Evolutionary conservation across 2,888 invertebrate genomes (phyloP).

Genomic region (Tyria jacobaeae): DNA sequence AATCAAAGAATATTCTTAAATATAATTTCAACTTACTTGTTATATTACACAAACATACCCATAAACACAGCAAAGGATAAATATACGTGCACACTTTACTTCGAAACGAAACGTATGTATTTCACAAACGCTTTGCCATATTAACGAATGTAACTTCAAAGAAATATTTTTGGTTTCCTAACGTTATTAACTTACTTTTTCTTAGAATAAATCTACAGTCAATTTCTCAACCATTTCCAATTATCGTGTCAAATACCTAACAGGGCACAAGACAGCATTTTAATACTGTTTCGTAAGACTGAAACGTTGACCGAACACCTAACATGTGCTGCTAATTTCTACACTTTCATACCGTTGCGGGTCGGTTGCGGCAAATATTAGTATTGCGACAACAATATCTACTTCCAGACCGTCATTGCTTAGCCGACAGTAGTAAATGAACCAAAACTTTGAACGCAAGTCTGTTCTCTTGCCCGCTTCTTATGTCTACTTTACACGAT

Average conservation of each 20-base stretch:
- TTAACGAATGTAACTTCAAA: background rate
- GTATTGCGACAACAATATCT: slow-evolving; percentile 42
- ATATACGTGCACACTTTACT: too few species aligned
- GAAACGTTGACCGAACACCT: background rate
- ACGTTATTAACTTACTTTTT: background rate
- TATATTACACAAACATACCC: too few species aligned
- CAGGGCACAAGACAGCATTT: background rate
- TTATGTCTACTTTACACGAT: background rate
- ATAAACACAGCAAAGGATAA: too few species aligned
- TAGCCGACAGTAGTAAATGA: background rate
- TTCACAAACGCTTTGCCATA: too few species aligned
- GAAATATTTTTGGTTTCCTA: background rate
- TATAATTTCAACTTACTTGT: too few species aligned
- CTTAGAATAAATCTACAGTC: background rate
- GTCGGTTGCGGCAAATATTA: slow-evolving; percentile 14
- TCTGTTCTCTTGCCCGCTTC: background rate
- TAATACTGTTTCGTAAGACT: background rate
- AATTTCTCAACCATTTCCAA: background rate
- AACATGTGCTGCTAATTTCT: background rate
- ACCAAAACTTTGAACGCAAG: slow-evolving; percentile 14
- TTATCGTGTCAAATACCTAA: slow-evolving; percentile 4
- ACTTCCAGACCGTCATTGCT: slow-evolving; percentile 17
- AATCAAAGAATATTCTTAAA: too few species aligned
- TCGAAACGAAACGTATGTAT: too few species aligned
- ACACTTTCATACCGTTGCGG: slow-evolving; percentile 22